Evolutionary conservation across 2,113 vertebrate species (phyloP), one percentile per base, ranked within the genome.

Genomic region (Phrynocephalus versicolor): DNA sequence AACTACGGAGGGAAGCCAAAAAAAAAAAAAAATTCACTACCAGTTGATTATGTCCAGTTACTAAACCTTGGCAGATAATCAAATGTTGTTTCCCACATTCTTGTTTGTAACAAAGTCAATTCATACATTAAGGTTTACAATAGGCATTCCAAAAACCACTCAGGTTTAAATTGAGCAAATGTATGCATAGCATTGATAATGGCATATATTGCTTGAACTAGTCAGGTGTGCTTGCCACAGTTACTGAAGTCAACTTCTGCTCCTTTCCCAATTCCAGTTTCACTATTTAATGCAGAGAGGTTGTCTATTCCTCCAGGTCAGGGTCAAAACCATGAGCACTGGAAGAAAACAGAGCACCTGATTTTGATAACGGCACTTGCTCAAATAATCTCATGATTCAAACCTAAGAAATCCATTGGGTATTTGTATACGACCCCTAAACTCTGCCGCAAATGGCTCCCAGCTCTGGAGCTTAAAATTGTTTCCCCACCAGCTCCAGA

Each of bases 1-100:
- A 97, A 97, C 97, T 97, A 86, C 67, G 39, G 19, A 62, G 65
- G 81, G 67, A 27, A n/a, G n/a, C n/a, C n/a, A 84, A 69, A 80
- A 82, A 33, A 87, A 6, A 0, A 0, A 57, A 27, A 58, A 64
- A 55, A 60, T 62, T 6, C 12, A 3, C 5, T 25, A 72, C 10
- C 73, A 45, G n/a, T 70, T 70, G 35, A 41, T 30, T 30, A 30
- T 67, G 45, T 51, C 45, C 5, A 51, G 45, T 51, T 51, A 51
- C 5, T 10, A 51, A 51, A 37, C 19, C 2, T 1, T n/a, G 27
- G 19, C 37, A 35, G 21, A 73, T 9, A 62, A 55, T 3, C 1
- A 5, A 62, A 8, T 21, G 19, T 70, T 60, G 23, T 33, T 45
- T 18, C 57, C 57, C 33, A 37, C 4, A 2, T n/a, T 39, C 51